Evolutionary conservation across 2,888 invertebrate species (phyloP).

Genomic region (Pheosia tremula): DNA sequence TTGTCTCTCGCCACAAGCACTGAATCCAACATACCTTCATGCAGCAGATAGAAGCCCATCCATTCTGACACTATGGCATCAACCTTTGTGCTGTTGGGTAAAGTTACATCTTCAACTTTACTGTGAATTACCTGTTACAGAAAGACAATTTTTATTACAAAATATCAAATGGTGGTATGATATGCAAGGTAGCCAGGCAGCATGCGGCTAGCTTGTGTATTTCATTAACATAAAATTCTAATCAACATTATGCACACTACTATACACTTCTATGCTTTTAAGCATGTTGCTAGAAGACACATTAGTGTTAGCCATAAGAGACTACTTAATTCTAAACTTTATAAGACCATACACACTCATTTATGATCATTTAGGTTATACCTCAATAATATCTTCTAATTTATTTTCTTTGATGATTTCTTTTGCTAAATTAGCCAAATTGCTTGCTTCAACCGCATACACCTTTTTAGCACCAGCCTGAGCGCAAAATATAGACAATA

Average conservation of each 20-base stretch:
- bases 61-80: conserved; percentile 98
- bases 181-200: too few relatives aligned
- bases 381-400: conserved; percentile 87
- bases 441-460: conserved; percentile 93
- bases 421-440: conserved; percentile 86
- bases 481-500: conserved; percentile 95
- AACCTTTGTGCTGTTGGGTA: conserved; percentile 87
- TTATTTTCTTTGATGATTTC: conserved; percentile 89
- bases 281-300: too few relatives aligned
- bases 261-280: too few relatives aligned
- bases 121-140: conserved; percentile 87
- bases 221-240: too few relatives aligned
- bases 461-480: conserved; percentile 95
- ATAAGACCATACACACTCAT: too few relatives aligned
- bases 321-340: too few relatives aligned
- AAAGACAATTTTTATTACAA: neutral
- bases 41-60: conserved; percentile 98
- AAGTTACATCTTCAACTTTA: conserved; percentile 89
- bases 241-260: too few relatives aligned
- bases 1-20: conserved; percentile 92
- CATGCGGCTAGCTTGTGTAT: too few relatives aligned
- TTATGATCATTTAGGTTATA: conserved; percentile 36
- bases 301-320: too few relatives aligned
- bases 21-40: conserved; percentile 98
- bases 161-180: too few relatives aligned